Evolutionary conservation across 1,140 invertebrate species (phyloP).

Genomic region (Lysiphlebus fabarum): DNA sequence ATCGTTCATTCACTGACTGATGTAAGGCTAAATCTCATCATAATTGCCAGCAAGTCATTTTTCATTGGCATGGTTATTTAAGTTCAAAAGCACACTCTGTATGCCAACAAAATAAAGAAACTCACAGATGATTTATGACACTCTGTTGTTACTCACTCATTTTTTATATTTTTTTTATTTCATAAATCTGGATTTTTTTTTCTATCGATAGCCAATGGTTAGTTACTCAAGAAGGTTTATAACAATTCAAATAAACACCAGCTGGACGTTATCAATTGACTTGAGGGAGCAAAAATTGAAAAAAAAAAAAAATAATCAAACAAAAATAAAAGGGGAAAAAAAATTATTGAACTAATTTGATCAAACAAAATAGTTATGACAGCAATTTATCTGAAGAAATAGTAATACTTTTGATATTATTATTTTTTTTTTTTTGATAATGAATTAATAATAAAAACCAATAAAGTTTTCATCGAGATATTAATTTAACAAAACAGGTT

Average conservation of each 20-base stretch:
- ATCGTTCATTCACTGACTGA: too few species aligned
- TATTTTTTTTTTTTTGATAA: too few species aligned
- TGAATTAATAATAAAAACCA: too few species aligned
- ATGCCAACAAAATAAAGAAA: conserved; percentile 30
- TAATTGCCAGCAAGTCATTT: conserved; percentile 45
- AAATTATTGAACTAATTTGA: conserved; percentile 18
- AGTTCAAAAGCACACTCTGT: conserved; percentile 23
- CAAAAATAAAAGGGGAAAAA: conserved; percentile 18
- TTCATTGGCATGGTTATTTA: conserved; percentile 42
- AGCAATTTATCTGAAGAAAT: too few species aligned
- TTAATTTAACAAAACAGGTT: too few species aligned
- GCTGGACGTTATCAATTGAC: conserved; percentile 15
- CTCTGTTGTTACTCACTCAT: too few species aligned
- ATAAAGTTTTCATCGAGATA: too few species aligned
- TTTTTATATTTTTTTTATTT: conserved; percentile 42
- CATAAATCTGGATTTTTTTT: conserved; percentile 40
- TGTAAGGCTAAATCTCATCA: conserved; percentile 26
- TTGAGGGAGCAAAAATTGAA: background rate
- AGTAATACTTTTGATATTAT: too few species aligned
- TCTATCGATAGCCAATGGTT: conserved; percentile 34
- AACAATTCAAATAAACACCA: conserved; percentile 28
- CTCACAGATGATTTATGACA: conserved; percentile 41
- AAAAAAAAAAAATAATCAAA: conserved; percentile 16
- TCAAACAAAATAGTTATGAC: too few species aligned
- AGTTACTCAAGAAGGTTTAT: conserved; percentile 9